Base-by-base conservation (phyloP, 2,888 invertebrate species). In the Idaea aversata region DNA sequence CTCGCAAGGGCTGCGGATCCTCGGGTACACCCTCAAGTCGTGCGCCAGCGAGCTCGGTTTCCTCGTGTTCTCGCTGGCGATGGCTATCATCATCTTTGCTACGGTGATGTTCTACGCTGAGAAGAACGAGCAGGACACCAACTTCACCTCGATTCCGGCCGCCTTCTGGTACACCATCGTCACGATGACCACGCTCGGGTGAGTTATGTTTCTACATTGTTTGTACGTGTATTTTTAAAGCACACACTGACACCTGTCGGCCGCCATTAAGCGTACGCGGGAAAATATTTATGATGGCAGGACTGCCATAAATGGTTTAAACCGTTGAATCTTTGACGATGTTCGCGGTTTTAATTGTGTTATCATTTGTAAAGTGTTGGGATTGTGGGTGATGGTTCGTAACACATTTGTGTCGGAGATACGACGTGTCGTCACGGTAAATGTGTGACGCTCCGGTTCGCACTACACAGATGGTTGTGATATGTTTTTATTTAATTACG, bases 131-230 rank as follows among this genome's bases (percentile, higher is more conserved):
- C 96, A 96, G 81, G 97, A 97, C 80, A 99, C 99, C 65, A 97
- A 97, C 90, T 99, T 99, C 94, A 99, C 98, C 72, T 99, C 99
- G 88, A 99, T 99, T 93, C 99, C 99, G 68, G 98, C 99, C 65
- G 99, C 99, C 77, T 99, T 99, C 93, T 99, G 99, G 99, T 99
- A 99, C 94, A 99, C 99, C 85, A 99, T 99, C 85, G 99, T 99
- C 85, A 99, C 99, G 77, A 99, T 99, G 99, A 99, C 99, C 69
- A 99, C 99, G 63, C 93, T 99, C 75, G 99, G 99, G 99, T 99
- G 92, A 97, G 98, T 96, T 25, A 25, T 25, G 25, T 25, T 25
- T 25, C 25, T 25, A 25, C 25, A 25, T 25, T 64, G 58, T 72
- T 69, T 69, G 47, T 10, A 47, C 25, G 25, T 25, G 70, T 67